Conservation (phyloP, 2,113 vertebrate genomes). For the Lepisosteus osseus region DNA sequence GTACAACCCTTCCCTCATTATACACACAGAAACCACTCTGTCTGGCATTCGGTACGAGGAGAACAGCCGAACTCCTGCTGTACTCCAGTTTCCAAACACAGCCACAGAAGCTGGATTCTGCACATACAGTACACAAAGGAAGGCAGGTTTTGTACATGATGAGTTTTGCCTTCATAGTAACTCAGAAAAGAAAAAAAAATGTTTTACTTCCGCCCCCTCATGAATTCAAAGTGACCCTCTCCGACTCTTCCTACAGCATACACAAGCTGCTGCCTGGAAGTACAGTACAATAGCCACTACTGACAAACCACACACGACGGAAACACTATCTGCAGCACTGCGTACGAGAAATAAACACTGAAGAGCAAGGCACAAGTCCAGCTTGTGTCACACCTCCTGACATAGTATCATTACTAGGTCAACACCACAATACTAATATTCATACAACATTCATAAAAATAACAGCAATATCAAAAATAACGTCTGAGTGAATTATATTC, state of each 20-base stretch:
- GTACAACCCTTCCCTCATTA: conserved; percentile 39
- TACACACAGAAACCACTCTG: neutral
- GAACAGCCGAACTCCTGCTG: conserved; percentile 46
- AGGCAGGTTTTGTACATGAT: conserved; percentile 31
- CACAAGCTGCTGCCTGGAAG: conserved; percentile 35
- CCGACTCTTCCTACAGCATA: conserved; percentile 18
- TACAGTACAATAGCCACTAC: conserved; percentile 38
- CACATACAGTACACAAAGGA: conserved; percentile 35
- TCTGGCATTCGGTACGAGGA: conserved; percentile 20
- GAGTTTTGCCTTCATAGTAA: conserved; percentile 20
- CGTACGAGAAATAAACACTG: conserved; percentile 56
- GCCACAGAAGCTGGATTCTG: conserved; percentile 35
- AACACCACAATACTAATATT: conserved; percentile 41
- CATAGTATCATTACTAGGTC: conserved; percentile 32
- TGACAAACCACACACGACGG: conserved; percentile 7
- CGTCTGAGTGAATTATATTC: conserved; percentile 39
- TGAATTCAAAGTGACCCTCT: neutral
- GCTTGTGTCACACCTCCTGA: conserved; percentile 57
- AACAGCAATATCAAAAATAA: conserved; percentile 57
- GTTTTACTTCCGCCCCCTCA: neutral
- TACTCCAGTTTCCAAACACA: conserved; percentile 34
- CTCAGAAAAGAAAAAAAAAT: conserved; percentile 2
- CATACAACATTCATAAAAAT: conserved; percentile 30
- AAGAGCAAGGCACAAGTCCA: conserved; percentile 58
- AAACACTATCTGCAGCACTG: conserved; percentile 17